Conservation (phyloP, 1,140 invertebrate species). For the Oryctes rhinoceros region DNA sequence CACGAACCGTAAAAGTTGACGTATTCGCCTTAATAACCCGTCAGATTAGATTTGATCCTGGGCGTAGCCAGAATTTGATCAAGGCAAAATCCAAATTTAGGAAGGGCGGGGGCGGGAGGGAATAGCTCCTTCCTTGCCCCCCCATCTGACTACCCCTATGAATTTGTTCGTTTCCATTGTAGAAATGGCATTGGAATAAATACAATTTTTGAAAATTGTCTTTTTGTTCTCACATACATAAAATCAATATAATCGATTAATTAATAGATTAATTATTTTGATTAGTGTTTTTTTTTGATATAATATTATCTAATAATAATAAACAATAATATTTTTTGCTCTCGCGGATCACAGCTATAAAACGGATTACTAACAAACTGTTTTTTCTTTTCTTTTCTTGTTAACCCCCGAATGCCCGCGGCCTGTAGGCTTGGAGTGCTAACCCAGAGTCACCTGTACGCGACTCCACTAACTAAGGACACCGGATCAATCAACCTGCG, state of each 20-base stretch:
- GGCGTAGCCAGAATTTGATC: too few species aligned
- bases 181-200: constrained; percentile 19
- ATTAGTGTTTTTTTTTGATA: constrained; percentile 45
- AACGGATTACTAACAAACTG: constrained; percentile 67
- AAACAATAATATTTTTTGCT: constrained; percentile 47
- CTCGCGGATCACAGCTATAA: constrained; percentile 46
- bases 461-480: constrained; percentile 40
- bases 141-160: too few species aligned
- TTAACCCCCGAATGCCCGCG: constrained; percentile 69
- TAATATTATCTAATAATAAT: constrained; percentile 41
- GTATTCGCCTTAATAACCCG: neutral
- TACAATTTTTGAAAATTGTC: neutral
- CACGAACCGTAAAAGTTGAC: neutral
- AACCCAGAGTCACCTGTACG: constrained; percentile 47
- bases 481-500: constrained; percentile 48
- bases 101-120: too few species aligned
- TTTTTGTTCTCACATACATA: constrained; percentile 1
- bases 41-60: too few species aligned
- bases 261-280: constrained; percentile 44
- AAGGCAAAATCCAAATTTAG: too few species aligned
- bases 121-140: too few species aligned
- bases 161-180: too few species aligned
- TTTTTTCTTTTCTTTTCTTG: constrained; percentile 69
- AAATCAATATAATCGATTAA: constrained; percentile 40
- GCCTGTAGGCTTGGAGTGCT: constrained; percentile 61